Conservation (phyloP, 2,888 invertebrate species). For the Aporophyla lueneburgensis region DNA sequence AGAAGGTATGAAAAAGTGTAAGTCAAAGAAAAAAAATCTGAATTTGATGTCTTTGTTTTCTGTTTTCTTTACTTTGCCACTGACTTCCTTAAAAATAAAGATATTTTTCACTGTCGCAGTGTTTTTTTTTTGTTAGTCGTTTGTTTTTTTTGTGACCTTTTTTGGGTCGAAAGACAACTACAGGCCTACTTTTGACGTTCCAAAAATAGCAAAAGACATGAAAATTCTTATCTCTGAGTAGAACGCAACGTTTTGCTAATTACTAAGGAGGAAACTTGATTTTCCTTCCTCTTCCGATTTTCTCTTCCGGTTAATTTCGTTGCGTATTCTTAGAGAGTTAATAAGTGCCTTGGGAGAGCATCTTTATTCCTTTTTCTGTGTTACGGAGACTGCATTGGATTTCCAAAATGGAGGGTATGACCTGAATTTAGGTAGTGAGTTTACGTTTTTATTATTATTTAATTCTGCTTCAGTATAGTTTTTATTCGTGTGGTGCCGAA, state of each 20-base stretch:
- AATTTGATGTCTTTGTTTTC: too few relatives aligned
- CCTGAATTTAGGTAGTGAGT: neutral
- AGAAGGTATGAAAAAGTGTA: too few relatives aligned
- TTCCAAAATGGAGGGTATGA: constrained; percentile 5
- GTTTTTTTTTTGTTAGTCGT: too few relatives aligned
- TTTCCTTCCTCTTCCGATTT: constrained; percentile 34
- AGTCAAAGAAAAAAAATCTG: too few relatives aligned
- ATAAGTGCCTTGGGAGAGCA: constrained; percentile 36
- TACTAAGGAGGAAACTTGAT: constrained; percentile 34
- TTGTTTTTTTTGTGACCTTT: too few relatives aligned
- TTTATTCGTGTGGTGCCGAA: too few relatives aligned
- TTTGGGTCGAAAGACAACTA: neutral
- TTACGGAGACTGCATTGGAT: constrained; percentile 11
- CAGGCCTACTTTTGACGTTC: neutral
- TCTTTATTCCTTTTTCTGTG: constrained; percentile 17
- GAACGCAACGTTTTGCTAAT: constrained; percentile 32
- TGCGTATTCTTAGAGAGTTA: constrained; percentile 28
- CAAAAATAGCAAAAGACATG: constrained; percentile 1
- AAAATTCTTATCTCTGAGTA: constrained; percentile 40
- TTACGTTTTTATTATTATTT: too few relatives aligned
- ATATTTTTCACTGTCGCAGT: too few relatives aligned
- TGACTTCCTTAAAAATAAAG: too few relatives aligned
- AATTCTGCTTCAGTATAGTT: too few relatives aligned
- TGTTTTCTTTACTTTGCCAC: too few relatives aligned
- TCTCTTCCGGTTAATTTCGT: constrained; percentile 36